Percentiles rank a stretch among this genome's conserved stretches.
Evolutionary conservation across 2,797 vertebrate genomes (phyloP).

Genomic region (Pipistrellus kuhlii): DNA sequence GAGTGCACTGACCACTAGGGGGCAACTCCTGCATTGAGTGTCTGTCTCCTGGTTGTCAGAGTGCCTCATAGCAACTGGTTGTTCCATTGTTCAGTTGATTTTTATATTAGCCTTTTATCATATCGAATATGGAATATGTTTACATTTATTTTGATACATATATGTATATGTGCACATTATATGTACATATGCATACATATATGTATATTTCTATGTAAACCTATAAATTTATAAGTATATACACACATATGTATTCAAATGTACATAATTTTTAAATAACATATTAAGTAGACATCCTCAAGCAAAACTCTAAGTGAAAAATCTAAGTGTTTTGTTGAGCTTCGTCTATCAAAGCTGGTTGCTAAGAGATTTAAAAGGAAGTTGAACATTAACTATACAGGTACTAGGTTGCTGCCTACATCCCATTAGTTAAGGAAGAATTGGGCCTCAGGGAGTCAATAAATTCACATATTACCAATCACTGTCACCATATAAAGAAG

Average conservation of each 20-base stretch:
- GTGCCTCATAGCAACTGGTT: no score
- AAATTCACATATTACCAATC: not conserved
- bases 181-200: not conserved
- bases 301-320: not conserved
- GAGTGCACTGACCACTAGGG: no score
- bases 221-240: not conserved
- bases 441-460: not conserved
- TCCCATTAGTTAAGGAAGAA: not conserved
- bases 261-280: not conserved
- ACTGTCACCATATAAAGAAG: not conserved
- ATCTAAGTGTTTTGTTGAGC: not conserved
- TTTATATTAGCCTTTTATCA: no score
- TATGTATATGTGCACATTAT: not conserved
- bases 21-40: no score
- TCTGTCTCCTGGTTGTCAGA: no score
- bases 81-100: no score
- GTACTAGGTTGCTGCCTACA: not conserved
- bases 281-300: not conserved
- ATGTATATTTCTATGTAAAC: not conserved
- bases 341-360: not conserved
- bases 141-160: not conserved
- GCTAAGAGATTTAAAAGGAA: constrained; percentile 51
- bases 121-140: not conserved
- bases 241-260: not conserved
- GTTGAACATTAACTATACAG: constrained; percentile 25